These are phyloP conservation scores for Dromiciops gliroides DNA, from an alignment of 2,113 vertebrate species.

Conservation along the genomic window DNA sequence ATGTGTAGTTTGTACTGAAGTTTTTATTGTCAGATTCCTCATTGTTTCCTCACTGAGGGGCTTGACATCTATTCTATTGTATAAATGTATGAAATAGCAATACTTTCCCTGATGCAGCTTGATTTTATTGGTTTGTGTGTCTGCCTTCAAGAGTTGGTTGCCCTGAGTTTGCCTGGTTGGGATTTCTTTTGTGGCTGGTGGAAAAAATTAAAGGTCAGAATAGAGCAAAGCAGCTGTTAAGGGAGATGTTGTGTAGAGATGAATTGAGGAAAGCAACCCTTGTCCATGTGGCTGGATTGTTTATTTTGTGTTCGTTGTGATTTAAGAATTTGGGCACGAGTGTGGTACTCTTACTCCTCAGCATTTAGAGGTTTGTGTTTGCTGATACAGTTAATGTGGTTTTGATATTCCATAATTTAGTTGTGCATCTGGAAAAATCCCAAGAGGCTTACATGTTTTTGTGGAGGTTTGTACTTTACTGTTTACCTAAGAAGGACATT, in stretches of 20 bases:
- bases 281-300: background rate
- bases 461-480: background rate
- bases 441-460: background rate
- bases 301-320: background rate
- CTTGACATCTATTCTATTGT: background rate
- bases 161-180: constrained; percentile 47
- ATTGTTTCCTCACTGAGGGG: constrained; percentile 36
- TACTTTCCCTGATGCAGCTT: constrained; percentile 36
- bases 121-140: constrained; percentile 63
- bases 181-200: constrained; percentile 59
- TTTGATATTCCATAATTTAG: background rate
- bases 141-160: constrained; percentile 63
- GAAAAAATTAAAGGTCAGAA: constrained; percentile 61
- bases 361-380: background rate
- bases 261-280: constrained; percentile 15
- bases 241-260: constrained; percentile 67
- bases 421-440: constrained; percentile 16
- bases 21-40: constrained; percentile 45
- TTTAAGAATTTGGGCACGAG: background rate
- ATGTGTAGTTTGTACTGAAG: constrained; percentile 26
- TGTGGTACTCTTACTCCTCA: background rate
- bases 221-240: constrained; percentile 62
- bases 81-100: background rate
- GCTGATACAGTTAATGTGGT: background rate
- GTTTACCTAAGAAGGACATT: constrained; percentile 11